A percentile compares a stretch with the other conserved stretches of the same genome.
phyloP scores from a whole-genome alignment of 2,113 vertebrate genomes.

The Pteropus alecto region DNA sequence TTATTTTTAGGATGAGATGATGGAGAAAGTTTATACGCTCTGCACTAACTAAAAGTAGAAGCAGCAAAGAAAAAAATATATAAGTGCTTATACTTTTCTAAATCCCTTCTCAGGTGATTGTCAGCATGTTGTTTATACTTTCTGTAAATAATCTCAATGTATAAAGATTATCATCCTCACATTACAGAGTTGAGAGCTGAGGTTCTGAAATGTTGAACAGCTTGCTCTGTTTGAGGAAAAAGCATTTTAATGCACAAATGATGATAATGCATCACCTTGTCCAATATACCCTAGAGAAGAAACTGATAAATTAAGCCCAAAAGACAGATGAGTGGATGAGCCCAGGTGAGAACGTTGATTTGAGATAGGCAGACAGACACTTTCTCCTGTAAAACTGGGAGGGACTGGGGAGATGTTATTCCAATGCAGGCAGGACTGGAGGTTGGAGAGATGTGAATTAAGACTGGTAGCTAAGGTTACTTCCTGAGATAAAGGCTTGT shows the following conservation, averaged over 20 bases:
- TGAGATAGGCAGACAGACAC: neutral
- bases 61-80: neutral
- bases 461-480: neutral
- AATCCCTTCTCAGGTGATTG: neutral
- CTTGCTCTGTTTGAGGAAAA: neutral
- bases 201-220: neutral
- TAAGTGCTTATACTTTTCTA: neutral
- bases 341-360: neutral
- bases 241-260: neutral
- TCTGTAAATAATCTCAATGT: neutral
- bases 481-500: neutral
- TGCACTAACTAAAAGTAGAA: neutral
- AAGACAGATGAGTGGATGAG: neutral
- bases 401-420: neutral
- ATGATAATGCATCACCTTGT: neutral
- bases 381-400: no score
- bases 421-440: accelerated
- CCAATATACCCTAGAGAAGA: no score
- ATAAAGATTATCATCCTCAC: neutral
- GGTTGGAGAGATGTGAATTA: neutral
- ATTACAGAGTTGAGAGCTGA: neutral
- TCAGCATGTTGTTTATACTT: neutral
- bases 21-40: neutral
- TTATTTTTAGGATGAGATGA: neutral
- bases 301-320: no score